phyloP scores from a whole-genome alignment of 1,140 invertebrate genomes.

The Kradibia gibbosae region DNA sequence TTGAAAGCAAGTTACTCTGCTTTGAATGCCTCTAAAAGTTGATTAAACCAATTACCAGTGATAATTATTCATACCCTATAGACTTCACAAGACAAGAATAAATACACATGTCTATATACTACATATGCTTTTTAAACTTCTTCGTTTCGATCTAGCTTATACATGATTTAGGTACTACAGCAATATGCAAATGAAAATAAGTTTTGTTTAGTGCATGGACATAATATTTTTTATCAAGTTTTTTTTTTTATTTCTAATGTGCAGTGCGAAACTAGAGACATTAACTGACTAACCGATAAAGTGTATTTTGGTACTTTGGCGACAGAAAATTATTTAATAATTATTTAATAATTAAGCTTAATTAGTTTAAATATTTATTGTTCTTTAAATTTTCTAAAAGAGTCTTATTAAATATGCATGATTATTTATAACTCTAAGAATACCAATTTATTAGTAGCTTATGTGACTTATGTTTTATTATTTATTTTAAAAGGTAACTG shows the following conservation, averaged over 20 bases:
- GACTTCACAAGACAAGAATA: not conserved
- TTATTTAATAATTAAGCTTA: no score
- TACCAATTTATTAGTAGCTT: no score
- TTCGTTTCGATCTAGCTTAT: not conserved
- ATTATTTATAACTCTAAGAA: no score
- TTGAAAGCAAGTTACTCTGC: no score
- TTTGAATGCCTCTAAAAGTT: no score
- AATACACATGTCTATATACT: not conserved
- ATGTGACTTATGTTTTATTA: no score
- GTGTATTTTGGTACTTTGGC: not conserved
- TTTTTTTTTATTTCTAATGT: not conserved
- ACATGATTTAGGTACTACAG: not conserved
- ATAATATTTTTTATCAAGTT: not conserved
- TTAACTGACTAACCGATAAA: not conserved
- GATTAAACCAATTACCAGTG: not conserved
- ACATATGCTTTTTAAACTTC: not conserved
- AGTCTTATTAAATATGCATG: no score
- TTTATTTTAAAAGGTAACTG: no score
- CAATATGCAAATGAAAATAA: slow-evolving; percentile 1
- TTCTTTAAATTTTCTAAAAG: no score
- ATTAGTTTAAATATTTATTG: no score
- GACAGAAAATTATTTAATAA: no score
- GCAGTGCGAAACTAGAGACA: not conserved
- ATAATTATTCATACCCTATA: not conserved
- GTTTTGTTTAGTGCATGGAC: not conserved